phyloP scores from a whole-genome alignment of 1,140 invertebrate species.

The Phenacoccus solenopsis region DNA sequence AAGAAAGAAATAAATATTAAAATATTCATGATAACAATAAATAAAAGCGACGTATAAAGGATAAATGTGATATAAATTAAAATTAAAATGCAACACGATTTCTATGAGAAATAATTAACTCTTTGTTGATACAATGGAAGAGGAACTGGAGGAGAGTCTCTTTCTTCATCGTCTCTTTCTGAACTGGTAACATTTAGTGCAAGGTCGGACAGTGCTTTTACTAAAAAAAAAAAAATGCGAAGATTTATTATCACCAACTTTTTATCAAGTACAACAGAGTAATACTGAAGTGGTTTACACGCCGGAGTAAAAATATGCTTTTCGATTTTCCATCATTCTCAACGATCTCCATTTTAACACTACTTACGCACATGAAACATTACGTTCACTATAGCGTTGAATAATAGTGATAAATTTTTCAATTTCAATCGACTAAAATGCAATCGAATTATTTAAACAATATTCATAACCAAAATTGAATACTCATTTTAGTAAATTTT shows the following conservation, averaged over 20 bases:
- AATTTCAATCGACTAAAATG: too few species aligned
- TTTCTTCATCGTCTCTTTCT: conserved; percentile 44
- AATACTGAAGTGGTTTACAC: too few species aligned
- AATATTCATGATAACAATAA: not conserved
- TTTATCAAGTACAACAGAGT: too few species aligned
- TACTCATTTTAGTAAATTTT: too few species aligned
- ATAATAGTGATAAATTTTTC: too few species aligned
- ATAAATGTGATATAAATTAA: not conserved
- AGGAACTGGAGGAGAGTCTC: conserved; percentile 47
- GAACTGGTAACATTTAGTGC: not conserved
- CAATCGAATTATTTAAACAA: too few species aligned
- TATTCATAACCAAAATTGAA: too few species aligned
- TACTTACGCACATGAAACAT: too few species aligned
- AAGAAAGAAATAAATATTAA: not conserved
- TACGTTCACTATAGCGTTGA: too few species aligned
- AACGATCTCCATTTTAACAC: too few species aligned
- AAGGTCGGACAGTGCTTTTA: not conserved
- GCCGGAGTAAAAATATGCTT: too few species aligned
- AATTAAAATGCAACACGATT: conserved; percentile 1
- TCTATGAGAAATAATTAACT: conserved; percentile 66
- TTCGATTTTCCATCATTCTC: too few species aligned
- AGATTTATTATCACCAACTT: not conserved
- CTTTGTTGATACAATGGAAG: conserved; percentile 71
- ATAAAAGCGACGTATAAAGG: not conserved
- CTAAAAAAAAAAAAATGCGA: not conserved